Base-by-base conservation (phyloP, 1,140 invertebrate genomes). In the Ruditapes philippinarum region DNA sequence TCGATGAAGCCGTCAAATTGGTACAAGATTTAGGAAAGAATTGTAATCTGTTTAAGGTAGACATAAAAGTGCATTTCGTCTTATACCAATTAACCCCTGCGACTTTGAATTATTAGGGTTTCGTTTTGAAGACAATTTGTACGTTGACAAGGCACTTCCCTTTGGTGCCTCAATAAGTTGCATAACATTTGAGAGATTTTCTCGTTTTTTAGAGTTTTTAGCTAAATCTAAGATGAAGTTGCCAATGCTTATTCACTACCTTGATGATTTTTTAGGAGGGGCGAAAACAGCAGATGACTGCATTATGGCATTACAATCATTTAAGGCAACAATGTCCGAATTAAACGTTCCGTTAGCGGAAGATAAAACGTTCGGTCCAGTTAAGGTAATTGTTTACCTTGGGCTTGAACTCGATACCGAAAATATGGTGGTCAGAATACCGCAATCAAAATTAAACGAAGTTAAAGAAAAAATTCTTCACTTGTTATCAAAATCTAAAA, bases 41-140 rank as follows among this genome's bases (percentile, higher is more conserved):
- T 28, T 28, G 25, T 28, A 17, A 62, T 14, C 45, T 88, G 25
- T 89, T 45, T 33, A 85, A 90, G 73, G 17, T 45, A 1, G 91
- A 91, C 36, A 85, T 91, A 49, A 90, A 25, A 42, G 76, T 74
- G 89, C 89, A 45, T 90, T 90, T 54, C 70, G 81, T 19, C 28
- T 85, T 0, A 4, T 90, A 36, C 84, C 89, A 85, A 36, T 68
- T 0, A 4, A 19, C 22, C 36, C 57, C 65, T 70, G 28, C 14
- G 45, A 62, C 25, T 78, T 73, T 54, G 84, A 82, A 0, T 33
- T 49, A 68, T 80, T 87, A 19, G 62, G 57, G 17, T 82, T 89
- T 33, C 49, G 51, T 28, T 88, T 70, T 68, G n/a, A 42, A 19
- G 40, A 38, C 12, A 45, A 62, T 49, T 87, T 25, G 78, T 79